Percentiles rank a stretch among this genome's conserved stretches.
Conservation (phyloP, 1,140 invertebrate species). For the Cydia splendana region DNA sequence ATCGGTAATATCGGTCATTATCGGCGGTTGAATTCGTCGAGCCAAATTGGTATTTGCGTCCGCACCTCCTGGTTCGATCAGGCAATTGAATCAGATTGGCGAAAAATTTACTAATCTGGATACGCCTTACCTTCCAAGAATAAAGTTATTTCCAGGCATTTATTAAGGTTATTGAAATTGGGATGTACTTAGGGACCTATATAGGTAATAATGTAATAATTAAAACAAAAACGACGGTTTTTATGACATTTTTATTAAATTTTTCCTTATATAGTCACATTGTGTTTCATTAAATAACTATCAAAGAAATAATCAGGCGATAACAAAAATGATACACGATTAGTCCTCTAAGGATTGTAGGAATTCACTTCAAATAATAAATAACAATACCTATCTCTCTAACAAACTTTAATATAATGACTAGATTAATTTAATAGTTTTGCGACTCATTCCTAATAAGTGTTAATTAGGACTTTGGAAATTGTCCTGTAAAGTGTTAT, state of each 20-base stretch:
- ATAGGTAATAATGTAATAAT: neutral
- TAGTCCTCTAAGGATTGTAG: constrained; percentile 61
- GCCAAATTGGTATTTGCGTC: too few relatives aligned
- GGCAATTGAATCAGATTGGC: too few relatives aligned
- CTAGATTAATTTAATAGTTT: constrained; percentile 68
- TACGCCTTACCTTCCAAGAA: too few relatives aligned
- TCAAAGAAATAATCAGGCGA: constrained; percentile 65
- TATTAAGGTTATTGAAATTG: too few relatives aligned
- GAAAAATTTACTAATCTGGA: too few relatives aligned
- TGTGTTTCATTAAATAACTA: constrained; percentile 63
- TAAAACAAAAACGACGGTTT: constrained; percentile 31
- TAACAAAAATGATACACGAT: constrained; percentile 54
- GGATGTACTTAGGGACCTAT: too few relatives aligned
- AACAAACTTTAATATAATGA: constrained; percentile 75
- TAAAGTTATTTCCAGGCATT: too few relatives aligned
- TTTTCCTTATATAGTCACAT: constrained; percentile 68
- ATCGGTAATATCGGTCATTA: too few relatives aligned
- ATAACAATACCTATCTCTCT: constrained; percentile 63
- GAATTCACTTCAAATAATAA: constrained; percentile 62
- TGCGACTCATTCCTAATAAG: constrained; percentile 62
- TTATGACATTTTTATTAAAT: constrained; percentile 54
- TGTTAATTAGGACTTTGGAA: constrained; percentile 74
- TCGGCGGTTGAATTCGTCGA: too few relatives aligned
- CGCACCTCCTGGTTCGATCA: too few relatives aligned
- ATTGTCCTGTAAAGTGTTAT: constrained; percentile 57